Evolutionary conservation across 2,797 vertebrate genomes (phyloP), one percentile per base, ranked within the genome.

Genomic region (Catharus ustulatus): DNA sequence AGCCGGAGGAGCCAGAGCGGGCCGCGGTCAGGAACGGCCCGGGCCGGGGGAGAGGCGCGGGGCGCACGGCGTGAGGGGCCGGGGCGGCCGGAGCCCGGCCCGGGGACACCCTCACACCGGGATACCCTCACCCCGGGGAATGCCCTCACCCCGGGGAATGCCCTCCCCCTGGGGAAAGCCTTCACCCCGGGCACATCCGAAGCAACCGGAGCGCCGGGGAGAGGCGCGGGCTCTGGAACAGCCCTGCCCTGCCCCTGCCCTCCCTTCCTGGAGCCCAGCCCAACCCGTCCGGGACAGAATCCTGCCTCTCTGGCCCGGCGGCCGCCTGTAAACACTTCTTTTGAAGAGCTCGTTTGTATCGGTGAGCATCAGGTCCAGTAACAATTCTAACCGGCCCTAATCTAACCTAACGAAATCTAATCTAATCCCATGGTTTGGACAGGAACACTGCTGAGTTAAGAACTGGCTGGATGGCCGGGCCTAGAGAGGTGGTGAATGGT

Each of bases 401-500:
- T 34, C 36, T 43, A 66, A 64, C 11, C 32, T 75, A 59, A 58
- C 6, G 3, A 55, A 48, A 63, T 71, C 42, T 54, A 54, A 77
- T 48, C 10, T 67, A 57, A 49, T 49, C 49, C 34, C 36, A 26
- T 3, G 1, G 13, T 2, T 61, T 61, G 29, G 22, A 75, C 17
- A 20, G 29, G 29, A 32, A 22, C 21, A 19, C 6, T 75, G 29
- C 57, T 61, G 45, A 21, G 22, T 75, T 48, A 32, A 2, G 29
- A 26, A 13, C 13, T 75, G 22, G 10, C 45, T 49, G 29, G 16
- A 32, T 40, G 34, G 57, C 72, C 0, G 2, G 27, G 22, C 22
- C 27, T 22, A 58, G 34, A 6, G 34, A 7, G 13, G 3, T 38
- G 55, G 34, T 48, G 55, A 74, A 10, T 0, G 1, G 16, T 7